Evolutionary conservation across 1,140 invertebrate species (phyloP).

Genomic region (Coelopa frigida): DNA sequence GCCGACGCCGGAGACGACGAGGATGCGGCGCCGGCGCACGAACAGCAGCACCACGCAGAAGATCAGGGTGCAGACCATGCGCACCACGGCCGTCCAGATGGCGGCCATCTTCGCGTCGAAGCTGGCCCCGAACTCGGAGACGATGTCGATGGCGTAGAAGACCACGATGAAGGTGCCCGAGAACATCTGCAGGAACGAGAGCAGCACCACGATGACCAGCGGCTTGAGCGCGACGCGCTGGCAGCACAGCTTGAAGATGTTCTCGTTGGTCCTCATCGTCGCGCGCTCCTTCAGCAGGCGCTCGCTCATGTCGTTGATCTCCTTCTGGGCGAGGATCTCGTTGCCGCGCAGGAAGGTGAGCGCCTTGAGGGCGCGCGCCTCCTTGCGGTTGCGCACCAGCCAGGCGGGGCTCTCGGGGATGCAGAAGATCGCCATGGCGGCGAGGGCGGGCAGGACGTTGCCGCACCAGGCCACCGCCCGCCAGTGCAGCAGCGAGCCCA

Average conservation of each 20-base stretch:
- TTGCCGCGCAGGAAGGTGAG: slow-evolving; percentile 60
- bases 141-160: slow-evolving; percentile 66
- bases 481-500: slow-evolving; percentile 60
- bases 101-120: slow-evolving; percentile 52
- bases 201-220: slow-evolving; percentile 60
- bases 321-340: slow-evolving; percentile 47
- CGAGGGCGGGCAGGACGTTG: slow-evolving; percentile 52
- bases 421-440: slow-evolving; percentile 52
- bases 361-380: slow-evolving; percentile 56
- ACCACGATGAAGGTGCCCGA: slow-evolving; percentile 67
- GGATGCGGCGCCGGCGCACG: slow-evolving; percentile 55
- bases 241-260: slow-evolving; percentile 47
- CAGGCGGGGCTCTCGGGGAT: slow-evolving; percentile 68
- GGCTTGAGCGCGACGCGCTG: slow-evolving; percentile 59
- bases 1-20: slow-evolving; percentile 57
- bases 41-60: slow-evolving; percentile 56
- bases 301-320: slow-evolving; percentile 28
- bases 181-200: slow-evolving; percentile 62
- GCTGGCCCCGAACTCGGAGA: slow-evolving; percentile 49
- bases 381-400: slow-evolving; percentile 55
- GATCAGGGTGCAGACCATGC: slow-evolving; percentile 55
- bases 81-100: slow-evolving; percentile 56
- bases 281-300: slow-evolving; percentile 47
- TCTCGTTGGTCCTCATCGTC: slow-evolving; percentile 45
- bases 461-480: slow-evolving; percentile 56